Percentiles rank a stretch among this genome's conserved stretches.
phyloP scores from a whole-genome alignment of 2,888 invertebrate genomes.

The Drosophila austrosaltans region DNA sequence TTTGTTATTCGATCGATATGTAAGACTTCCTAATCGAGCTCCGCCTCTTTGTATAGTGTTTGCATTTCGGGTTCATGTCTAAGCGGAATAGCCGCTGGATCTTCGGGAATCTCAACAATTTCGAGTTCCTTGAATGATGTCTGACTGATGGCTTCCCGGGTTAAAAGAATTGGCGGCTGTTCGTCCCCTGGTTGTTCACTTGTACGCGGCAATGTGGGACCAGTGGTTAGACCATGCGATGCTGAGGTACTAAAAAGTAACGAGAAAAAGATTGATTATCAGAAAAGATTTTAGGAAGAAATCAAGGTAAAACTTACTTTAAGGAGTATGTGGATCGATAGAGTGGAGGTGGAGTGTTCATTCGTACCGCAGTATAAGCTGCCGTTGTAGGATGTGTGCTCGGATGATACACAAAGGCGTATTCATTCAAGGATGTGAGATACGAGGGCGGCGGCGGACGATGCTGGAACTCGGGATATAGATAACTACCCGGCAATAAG shows the following conservation, averaged over 20 bases:
- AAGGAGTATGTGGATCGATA: slow-evolving; percentile 93
- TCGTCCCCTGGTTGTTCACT: slow-evolving; percentile 52
- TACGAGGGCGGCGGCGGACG: slow-evolving; percentile 97
- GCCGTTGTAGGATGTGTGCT: slow-evolving; percentile 75
- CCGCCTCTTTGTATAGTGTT: slow-evolving; percentile 61
- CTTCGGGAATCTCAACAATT: slow-evolving; percentile 46
- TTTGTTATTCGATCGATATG: neutral
- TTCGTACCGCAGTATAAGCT: slow-evolving; percentile 71
- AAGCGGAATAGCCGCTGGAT: slow-evolving; percentile 31
- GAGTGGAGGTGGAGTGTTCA: slow-evolving; percentile 93
- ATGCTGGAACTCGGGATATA: slow-evolving; percentile 98
- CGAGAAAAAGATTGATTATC: neutral
- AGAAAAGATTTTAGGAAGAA: neutral
- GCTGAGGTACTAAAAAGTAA: slow-evolving; percentile 48
- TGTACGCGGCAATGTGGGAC: slow-evolving; percentile 48
- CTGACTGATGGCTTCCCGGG: slow-evolving; percentile 53
- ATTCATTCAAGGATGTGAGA: slow-evolving; percentile 98
- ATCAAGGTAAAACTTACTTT: slow-evolving; percentile 84
- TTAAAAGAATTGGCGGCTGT: slow-evolving; percentile 30
- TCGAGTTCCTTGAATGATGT: slow-evolving; percentile 58
- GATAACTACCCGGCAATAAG: slow-evolving; percentile 91
- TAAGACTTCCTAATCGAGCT: slow-evolving; percentile 48
- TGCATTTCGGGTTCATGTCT: slow-evolving; percentile 46
- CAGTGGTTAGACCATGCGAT: slow-evolving; percentile 30
- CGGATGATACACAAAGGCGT: slow-evolving; percentile 90